Conservation (phyloP, 23 tunicate species). For the Ciona savignyi region DNA sequence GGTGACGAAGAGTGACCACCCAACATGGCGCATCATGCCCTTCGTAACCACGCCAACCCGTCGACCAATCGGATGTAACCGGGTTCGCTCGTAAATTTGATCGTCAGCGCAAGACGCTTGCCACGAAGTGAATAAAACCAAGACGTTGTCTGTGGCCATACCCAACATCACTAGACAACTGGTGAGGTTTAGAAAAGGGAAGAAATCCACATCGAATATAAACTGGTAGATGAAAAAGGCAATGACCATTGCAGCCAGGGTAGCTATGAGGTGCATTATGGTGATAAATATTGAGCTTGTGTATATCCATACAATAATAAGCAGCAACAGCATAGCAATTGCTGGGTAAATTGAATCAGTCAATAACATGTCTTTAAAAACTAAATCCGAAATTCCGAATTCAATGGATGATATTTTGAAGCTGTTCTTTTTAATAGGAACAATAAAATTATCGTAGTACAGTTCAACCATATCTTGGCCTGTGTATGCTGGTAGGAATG, state of each 20-base stretch:
- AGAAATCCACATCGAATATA: constrained; percentile 45
- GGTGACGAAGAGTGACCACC: constrained; percentile 72
- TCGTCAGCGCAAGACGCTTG: constrained; percentile 4
- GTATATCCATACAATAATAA: constrained; percentile 44
- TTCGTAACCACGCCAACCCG: constrained; percentile 54
- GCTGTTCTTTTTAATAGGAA: background rate
- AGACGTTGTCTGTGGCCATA: constrained; percentile 62
- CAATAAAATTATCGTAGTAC: constrained; percentile 47
- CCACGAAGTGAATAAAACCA: constrained; percentile 78
- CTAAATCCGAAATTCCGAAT: constrained; percentile 46
- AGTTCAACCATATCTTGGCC: constrained; percentile 17
- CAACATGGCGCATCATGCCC: constrained; percentile 44
- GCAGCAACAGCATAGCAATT: constrained; percentile 39
- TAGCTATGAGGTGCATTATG: constrained; percentile 35
- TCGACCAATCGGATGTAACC: constrained; percentile 3
- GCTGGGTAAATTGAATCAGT: constrained; percentile 44
- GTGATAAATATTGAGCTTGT: constrained; percentile 74
- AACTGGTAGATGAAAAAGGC: constrained; percentile 64
- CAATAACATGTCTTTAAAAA: constrained; percentile 38
- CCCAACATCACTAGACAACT: constrained; percentile 82
- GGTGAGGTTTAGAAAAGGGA: constrained; percentile 82
- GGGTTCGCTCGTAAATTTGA: constrained; percentile 8
- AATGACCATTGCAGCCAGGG: constrained; percentile 43
- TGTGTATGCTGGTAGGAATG: constrained; percentile 41
- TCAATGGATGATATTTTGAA: constrained; percentile 38